Conservation (phyloP, 2,888 invertebrate species). For the Nomada hirtipes region DNA sequence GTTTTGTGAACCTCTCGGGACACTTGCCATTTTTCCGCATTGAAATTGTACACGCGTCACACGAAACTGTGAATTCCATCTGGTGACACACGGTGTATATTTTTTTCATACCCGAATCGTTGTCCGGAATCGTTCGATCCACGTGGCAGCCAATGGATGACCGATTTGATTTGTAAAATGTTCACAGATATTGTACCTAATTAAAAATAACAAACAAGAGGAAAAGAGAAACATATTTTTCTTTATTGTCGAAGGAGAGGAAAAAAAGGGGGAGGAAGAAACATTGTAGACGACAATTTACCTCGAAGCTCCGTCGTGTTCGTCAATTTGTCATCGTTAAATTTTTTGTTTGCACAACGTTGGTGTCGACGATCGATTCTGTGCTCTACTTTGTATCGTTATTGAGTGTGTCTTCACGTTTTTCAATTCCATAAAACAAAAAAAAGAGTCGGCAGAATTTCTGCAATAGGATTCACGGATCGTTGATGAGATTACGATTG, state of each 20-base stretch:
- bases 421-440: not conserved
- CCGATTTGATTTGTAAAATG: slow-evolving; percentile 18
- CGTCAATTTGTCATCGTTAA: not conserved
- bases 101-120: not conserved
- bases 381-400: not conserved
- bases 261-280: not conserved
- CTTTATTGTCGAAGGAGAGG: not conserved
- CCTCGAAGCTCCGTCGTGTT: not conserved
- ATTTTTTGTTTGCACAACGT: not conserved
- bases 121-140: slow-evolving; percentile 1
- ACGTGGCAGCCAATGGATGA: not conserved
- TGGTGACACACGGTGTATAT: not conserved
- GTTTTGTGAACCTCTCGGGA: not conserved
- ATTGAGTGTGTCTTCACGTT: not conserved
- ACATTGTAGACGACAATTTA: not conserved
- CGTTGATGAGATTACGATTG: slow-evolving; percentile 3
- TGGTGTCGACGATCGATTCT: not conserved
- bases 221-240: not conserved
- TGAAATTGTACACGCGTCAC: not conserved
- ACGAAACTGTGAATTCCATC: not conserved
- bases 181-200: slow-evolving; percentile 7
- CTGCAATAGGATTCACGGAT: not conserved
- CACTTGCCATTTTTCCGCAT: not conserved
- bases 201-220: slow-evolving; percentile 8
- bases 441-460: not conserved